A percentile compares a stretch with the other conserved stretches of the same genome.
Conservation (phyloP, 2,888 invertebrate genomes). For the Esperia sulphurella region DNA sequence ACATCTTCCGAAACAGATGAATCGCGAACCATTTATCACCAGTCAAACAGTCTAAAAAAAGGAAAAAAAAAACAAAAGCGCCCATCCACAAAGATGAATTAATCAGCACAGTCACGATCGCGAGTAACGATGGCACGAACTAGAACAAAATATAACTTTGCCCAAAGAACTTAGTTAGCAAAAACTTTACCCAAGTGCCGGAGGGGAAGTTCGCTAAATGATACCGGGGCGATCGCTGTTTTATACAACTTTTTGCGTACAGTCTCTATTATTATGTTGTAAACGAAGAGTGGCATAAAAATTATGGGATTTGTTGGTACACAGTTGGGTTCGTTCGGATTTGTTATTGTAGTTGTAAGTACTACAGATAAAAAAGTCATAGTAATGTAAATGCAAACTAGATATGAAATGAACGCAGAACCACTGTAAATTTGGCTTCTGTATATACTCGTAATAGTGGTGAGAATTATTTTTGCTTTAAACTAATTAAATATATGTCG, state of each 20-base stretch:
- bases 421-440: no score
- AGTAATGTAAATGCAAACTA: no score
- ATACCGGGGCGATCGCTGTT: constrained; percentile 45
- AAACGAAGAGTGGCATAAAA: constrained; percentile 29
- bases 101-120: constrained; percentile 70
- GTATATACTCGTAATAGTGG: no score
- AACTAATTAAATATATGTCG: no score
- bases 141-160: constrained; percentile 50
- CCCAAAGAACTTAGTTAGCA: constrained; percentile 40
- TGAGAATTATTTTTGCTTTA: no score
- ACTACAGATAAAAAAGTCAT: no score
- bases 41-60: constrained; percentile 42
- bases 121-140: constrained; percentile 64
- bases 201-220: constrained; percentile 42
- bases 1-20: constrained; percentile 23
- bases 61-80: constrained; percentile 45
- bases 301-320: constrained; percentile 36
- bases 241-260: constrained; percentile 45
- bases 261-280: constrained; percentile 28
- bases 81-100: constrained; percentile 48
- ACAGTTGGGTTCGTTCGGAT: not conserved
- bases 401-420: no score
- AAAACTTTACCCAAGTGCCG: constrained; percentile 31
- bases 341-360: not conserved
- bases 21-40: constrained; percentile 41